These are phyloP conservation scores for Tetrapedia diversipes DNA, from an alignment of 2,888 invertebrate species.

Conservation along the genomic window DNA sequence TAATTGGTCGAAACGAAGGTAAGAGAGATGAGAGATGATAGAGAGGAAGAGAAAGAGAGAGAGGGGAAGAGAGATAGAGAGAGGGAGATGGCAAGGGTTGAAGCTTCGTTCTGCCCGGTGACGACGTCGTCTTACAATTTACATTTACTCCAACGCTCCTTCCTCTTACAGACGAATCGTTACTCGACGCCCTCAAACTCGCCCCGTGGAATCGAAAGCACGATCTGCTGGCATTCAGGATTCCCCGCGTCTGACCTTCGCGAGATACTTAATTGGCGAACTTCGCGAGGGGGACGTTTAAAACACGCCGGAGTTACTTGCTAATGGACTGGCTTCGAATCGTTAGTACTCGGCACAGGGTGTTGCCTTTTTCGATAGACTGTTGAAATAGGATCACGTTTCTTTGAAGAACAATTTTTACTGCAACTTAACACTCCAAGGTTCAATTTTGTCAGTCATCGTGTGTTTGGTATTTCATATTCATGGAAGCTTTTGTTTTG, in stretches of 20 bases:
- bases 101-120: slow-evolving; percentile 9
- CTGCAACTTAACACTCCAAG: no score
- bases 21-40: background rate
- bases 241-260: slow-evolving; percentile 8
- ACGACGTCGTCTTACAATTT: slow-evolving; percentile 19
- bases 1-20: slow-evolving; percentile 57
- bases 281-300: slow-evolving; percentile 23
- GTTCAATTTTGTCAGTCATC: no score
- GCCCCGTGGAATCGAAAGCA: slow-evolving; percentile 8
- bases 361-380: background rate
- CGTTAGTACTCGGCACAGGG: background rate
- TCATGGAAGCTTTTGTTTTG: no score
- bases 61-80: background rate
- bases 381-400: background rate
- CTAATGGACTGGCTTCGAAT: slow-evolving; percentile 4
- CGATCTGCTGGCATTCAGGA: background rate
- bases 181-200: background rate
- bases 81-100: background rate
- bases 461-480: no score
- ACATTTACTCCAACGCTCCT: slow-evolving; percentile 43
- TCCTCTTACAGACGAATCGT: background rate
- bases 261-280: slow-evolving; percentile 35
- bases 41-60: background rate
- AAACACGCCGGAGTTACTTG: slow-evolving; percentile 22
- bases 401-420: background rate